Evolutionary conservation across 2,888 invertebrate species (phyloP).

Genomic region (Drosophila meridionalis): DNA sequence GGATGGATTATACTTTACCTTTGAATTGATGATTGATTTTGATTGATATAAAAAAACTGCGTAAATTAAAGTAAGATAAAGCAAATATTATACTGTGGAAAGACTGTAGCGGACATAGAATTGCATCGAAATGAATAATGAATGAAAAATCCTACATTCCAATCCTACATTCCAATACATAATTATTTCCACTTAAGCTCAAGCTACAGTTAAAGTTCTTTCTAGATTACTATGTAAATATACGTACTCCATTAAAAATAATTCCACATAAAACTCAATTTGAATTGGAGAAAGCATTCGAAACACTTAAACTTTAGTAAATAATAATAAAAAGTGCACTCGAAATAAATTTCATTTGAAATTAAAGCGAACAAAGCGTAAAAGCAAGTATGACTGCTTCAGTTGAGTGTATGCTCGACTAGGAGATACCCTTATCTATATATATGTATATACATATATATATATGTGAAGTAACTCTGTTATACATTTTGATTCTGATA

Average conservation of each 20-base stretch:
- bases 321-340: slow-evolving; percentile 5
- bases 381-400: background rate
- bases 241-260: background rate
- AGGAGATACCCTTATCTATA: background rate
- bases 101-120: background rate
- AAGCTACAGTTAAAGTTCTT: background rate
- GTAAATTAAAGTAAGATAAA: background rate
- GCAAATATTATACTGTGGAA: no score
- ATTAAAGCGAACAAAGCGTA: slow-evolving; percentile 1
- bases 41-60: background rate
- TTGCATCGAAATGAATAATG: background rate
- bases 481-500: no score
- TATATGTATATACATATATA: no score
- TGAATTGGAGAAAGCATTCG: background rate
- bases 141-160: background rate
- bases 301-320: slow-evolving; percentile 8
- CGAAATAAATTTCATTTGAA: slow-evolving; percentile 7
- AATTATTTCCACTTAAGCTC: background rate
- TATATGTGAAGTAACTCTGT: no score
- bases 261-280: background rate
- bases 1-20: background rate
- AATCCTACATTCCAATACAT: background rate
- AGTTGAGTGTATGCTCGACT: background rate
- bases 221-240: background rate
- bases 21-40: background rate